Conservation (phyloP, 2,888 invertebrate species). For the Biston stratarius region DNA sequence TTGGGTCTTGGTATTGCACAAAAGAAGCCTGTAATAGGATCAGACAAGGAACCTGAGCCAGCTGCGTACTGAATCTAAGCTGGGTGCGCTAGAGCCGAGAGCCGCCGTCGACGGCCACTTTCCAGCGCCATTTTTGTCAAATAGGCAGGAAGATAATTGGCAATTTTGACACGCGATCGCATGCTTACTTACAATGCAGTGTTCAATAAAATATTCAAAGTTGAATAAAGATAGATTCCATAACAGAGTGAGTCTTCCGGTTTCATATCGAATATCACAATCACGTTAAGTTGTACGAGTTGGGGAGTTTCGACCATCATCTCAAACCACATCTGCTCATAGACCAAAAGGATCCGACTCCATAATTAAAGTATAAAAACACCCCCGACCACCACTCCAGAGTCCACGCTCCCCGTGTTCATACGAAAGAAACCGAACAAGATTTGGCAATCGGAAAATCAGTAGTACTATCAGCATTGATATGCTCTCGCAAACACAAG, state of each 20-base stretch:
- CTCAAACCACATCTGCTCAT: no score
- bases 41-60: constrained; percentile 57
- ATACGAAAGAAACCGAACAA: no score
- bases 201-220: constrained; percentile 28
- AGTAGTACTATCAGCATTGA: background rate
- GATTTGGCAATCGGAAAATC: background rate
- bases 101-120: constrained; percentile 56
- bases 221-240: constrained; percentile 27
- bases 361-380: no score
- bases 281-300: no score
- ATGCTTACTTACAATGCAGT: constrained; percentile 46
- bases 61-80: constrained; percentile 60
- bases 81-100: constrained; percentile 13
- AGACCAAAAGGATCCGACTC: no score
- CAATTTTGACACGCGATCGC: constrained; percentile 67
- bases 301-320: no score
- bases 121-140: constrained; percentile 75
- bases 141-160: constrained; percentile 67
- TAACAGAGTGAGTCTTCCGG: background rate
- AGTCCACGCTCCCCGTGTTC: no score
- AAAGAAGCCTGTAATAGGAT: constrained; percentile 61
- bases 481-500: constrained; percentile 15
- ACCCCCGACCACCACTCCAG: no score
- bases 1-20: constrained; percentile 65
- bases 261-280: no score